Conservation (phyloP, 2,888 invertebrate species). For the Globia sparganii region DNA sequence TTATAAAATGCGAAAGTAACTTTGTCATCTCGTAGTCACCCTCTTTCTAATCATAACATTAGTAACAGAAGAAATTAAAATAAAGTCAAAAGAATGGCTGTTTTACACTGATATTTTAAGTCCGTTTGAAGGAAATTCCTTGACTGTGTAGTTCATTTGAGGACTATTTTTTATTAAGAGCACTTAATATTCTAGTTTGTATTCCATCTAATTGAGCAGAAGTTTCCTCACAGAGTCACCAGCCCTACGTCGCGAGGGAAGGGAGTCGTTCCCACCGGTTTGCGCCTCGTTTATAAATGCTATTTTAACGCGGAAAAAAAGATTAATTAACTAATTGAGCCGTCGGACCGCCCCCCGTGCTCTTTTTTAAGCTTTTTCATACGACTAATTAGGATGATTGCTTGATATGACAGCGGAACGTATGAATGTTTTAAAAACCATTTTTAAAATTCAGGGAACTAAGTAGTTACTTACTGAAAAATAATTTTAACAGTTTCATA, state of each 20-base stretch:
- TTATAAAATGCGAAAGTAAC: no score
- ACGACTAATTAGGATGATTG: constrained; percentile 80
- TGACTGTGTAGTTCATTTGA: no score
- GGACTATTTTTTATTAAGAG: neutral
- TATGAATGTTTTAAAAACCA: constrained; percentile 53
- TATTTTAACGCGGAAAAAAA: constrained; percentile 90
- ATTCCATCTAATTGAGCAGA: constrained; percentile 17
- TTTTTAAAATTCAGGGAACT: constrained; percentile 5
- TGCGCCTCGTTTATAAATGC: constrained; percentile 88
- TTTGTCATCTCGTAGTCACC: no score
- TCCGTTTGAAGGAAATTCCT: no score
- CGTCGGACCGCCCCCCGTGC: constrained; percentile 78
- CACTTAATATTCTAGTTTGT: neutral
- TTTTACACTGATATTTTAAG: no score
- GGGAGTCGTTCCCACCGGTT: constrained; percentile 86
- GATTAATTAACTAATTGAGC: constrained; percentile 90
- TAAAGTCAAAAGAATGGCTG: no score
- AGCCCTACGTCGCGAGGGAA: constrained; percentile 75
- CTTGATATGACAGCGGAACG: constrained; percentile 67
- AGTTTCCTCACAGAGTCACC: constrained; percentile 38
- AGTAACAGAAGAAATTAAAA: no score
- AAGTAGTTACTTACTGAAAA: neutral
- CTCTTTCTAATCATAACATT: no score
- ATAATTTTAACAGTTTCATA: constrained; percentile 13
- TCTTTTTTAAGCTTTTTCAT: constrained; percentile 74